These are phyloP conservation scores for Heliocidaris tuberculata DNA, from an alignment of 35 echinoderm and acorn worm genomes.

Conservation along the genomic window DNA sequence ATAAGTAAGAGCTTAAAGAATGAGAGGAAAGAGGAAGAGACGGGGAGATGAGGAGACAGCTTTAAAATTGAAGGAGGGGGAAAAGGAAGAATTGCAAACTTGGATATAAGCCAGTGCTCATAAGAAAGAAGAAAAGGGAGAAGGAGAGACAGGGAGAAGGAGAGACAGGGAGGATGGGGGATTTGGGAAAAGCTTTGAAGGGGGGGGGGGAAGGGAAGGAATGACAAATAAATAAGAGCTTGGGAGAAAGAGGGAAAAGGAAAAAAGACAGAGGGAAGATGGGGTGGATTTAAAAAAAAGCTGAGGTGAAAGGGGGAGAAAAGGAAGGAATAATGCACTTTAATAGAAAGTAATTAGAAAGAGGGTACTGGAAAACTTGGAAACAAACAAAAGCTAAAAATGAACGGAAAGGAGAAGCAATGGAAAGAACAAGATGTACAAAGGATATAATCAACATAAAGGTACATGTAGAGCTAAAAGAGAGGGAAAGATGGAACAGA, in stretches of 20 bases:
- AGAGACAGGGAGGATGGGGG: neutral
- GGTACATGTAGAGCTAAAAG: too few relatives aligned
- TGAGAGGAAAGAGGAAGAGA: neutral
- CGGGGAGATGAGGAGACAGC: neutral
- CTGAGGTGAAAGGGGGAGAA: neutral
- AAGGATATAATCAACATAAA: neutral
- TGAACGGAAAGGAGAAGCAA: neutral
- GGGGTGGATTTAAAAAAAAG: neutral
- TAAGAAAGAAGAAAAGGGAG: neutral
- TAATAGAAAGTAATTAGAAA: neutral
- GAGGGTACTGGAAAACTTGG: neutral
- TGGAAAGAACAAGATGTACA: neutral
- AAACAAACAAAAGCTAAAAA: neutral
- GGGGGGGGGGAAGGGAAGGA: neutral
- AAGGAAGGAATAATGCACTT: neutral
- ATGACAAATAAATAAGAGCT: neutral
- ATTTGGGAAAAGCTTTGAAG: neutral
- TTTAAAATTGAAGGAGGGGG: neutral
- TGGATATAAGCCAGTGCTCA: neutral
- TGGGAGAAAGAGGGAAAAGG: neutral
- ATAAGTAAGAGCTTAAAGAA: neutral
- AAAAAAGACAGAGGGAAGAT: neutral
- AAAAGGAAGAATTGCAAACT: too few relatives aligned
- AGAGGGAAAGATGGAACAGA: too few relatives aligned
- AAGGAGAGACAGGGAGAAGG: neutral